Evolutionary conservation across 2,113 vertebrate genomes (phyloP).

Genomic region (Hemiscyllium ocellatum): DNA sequence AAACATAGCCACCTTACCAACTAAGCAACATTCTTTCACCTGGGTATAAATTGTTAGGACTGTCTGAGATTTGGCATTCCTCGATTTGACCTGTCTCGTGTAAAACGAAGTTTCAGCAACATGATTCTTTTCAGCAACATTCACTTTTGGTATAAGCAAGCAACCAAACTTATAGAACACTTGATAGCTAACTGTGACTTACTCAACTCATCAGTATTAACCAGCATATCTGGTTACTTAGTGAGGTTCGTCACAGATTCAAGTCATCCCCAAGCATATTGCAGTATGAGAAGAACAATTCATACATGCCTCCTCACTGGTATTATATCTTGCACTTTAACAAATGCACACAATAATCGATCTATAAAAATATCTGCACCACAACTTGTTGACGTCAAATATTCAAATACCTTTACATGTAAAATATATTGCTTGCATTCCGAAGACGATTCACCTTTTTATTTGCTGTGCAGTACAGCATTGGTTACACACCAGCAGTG

Average conservation of each 20-base stretch:
- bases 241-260: not conserved
- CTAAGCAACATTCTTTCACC: not conserved
- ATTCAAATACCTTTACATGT: not conserved
- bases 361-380: not conserved
- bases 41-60: not conserved
- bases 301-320: not conserved
- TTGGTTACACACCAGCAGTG: slow-evolving; percentile 88
- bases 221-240: not conserved
- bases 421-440: not conserved
- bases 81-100: not conserved
- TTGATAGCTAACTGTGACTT: not conserved
- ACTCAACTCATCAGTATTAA: not conserved
- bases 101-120: not conserved
- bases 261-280: not conserved
- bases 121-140: not conserved
- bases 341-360: not conserved
- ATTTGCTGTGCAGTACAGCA: slow-evolving; percentile 88
- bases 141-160: not conserved
- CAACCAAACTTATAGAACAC: not conserved
- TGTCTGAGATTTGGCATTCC: not conserved
- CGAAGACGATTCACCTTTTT: slow-evolving; percentile 67
- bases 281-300: not conserved
- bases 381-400: not conserved
- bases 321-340: not conserved
- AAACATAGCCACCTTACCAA: not conserved